Evolutionary conservation across 1,140 invertebrate genomes (phyloP).

Genomic region (Paraescarpia echinospica): DNA sequence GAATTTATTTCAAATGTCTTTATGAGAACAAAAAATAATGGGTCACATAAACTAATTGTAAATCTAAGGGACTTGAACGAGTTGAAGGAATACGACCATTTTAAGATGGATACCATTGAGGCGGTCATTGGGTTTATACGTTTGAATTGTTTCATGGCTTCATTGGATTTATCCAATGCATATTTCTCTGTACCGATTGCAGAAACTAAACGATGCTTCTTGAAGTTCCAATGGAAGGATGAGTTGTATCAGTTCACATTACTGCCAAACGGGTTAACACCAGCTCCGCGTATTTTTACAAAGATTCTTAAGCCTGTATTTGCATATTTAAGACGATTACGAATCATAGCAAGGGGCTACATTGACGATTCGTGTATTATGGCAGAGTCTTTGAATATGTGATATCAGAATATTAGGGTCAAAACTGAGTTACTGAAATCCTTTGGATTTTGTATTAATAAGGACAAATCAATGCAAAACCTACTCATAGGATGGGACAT

Average conservation of each 20-base stretch:
- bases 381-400: neutral
- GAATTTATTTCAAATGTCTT: conserved; percentile 34
- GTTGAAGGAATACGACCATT: no score
- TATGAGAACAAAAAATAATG: conserved; percentile 29
- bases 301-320: neutral
- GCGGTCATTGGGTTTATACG: conserved; percentile 25
- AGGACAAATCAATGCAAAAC: no score
- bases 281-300: neutral
- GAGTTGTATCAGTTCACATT: neutral
- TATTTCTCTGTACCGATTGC: conserved; percentile 30
- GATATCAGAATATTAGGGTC: neutral
- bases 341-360: neutral
- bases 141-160: conserved; percentile 32
- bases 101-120: conserved; percentile 34
- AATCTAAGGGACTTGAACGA: no score
- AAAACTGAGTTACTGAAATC: neutral
- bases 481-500: no score
- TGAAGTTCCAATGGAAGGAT: conserved; percentile 24
- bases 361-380: neutral
- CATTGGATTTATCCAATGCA: conserved; percentile 33
- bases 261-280: no score
- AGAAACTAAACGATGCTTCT: conserved; percentile 24
- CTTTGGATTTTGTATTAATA: no score
- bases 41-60: no score
- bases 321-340: neutral